These are phyloP conservation scores for Silurus asotus DNA, from an alignment of 2,113 vertebrate genomes.

Conservation along the genomic window DNA sequence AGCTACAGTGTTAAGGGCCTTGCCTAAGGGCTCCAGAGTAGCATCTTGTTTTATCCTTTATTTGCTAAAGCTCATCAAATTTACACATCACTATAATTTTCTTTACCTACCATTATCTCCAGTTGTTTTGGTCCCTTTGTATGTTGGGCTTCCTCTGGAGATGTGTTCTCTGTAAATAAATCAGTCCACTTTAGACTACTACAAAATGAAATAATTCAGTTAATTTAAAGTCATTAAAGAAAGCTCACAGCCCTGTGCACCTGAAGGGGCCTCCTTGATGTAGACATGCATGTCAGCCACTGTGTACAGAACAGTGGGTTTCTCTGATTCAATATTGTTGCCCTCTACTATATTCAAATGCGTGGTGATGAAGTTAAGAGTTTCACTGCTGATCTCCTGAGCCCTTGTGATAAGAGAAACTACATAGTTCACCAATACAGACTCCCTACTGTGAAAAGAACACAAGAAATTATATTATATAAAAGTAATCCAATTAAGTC, in stretches of 20 bases:
- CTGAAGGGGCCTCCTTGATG: conserved; percentile 73
- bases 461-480: background rate
- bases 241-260: conserved; percentile 5
- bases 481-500: too few species aligned
- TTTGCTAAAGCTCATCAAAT: background rate
- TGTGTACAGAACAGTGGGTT: conserved; percentile 78
- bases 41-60: background rate
- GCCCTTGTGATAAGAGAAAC: conserved; percentile 81
- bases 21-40: too few species aligned
- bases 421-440: conserved; percentile 78
- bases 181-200: background rate
- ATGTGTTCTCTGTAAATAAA: conserved; percentile 36
- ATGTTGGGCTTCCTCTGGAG: background rate
- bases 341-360: conserved; percentile 89
- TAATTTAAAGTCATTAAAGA: background rate
- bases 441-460: conserved; percentile 44
- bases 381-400: conserved; percentile 77
- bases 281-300: conserved; percentile 77
- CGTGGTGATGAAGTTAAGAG: conserved; percentile 85
- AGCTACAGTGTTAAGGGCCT: too few species aligned
- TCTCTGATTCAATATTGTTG: conserved; percentile 73
- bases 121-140: conserved; percentile 12
- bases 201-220: background rate
- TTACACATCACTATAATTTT: background rate
- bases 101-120: conserved; percentile 15